phyloP scores from a whole-genome alignment of 2,888 invertebrate species.

The Metalampra italica region DNA sequence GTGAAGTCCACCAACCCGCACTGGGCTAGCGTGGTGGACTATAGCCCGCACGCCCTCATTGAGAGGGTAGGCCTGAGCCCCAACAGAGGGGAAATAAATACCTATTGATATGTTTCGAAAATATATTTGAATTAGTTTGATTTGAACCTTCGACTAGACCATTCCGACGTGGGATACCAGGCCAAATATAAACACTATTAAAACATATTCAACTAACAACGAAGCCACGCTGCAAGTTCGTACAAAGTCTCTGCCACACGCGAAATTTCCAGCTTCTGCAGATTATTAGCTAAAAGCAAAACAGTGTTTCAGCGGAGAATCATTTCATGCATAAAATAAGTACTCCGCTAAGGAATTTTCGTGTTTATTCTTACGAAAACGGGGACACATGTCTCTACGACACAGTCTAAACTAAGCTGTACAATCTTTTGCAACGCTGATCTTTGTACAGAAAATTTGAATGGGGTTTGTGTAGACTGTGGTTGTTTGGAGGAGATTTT shows the following conservation, averaged over 20 bases:
- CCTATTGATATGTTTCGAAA: too few species aligned
- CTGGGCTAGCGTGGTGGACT: too few species aligned
- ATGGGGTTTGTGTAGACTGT: conserved; percentile 16
- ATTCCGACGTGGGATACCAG: too few species aligned
- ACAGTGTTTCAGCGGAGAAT: conserved; percentile 43
- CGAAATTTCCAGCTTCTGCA: conserved; percentile 10
- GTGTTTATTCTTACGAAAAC: conserved; percentile 19
- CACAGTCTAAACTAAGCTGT: conserved; percentile 12
- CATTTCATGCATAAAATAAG: conserved; percentile 49
- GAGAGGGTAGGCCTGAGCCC: too few species aligned
- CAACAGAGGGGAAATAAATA: too few species aligned
- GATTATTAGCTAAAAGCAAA: conserved; percentile 62
- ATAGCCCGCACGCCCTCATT: too few species aligned
- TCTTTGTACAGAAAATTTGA: not conserved
- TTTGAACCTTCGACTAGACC: too few species aligned
- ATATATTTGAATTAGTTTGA: too few species aligned
- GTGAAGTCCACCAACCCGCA: too few species aligned
- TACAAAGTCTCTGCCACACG: not conserved
- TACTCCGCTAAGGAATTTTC: conserved; percentile 38
- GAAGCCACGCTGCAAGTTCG: not conserved
- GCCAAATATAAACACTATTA: too few species aligned
- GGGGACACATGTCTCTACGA: conserved; percentile 6
- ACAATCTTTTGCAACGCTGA: not conserved
- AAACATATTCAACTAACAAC: not conserved
- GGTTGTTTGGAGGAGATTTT: conserved; percentile 18